Conservation (phyloP, 64 coral and sea anemone species). For the Montipora cactus region DNA sequence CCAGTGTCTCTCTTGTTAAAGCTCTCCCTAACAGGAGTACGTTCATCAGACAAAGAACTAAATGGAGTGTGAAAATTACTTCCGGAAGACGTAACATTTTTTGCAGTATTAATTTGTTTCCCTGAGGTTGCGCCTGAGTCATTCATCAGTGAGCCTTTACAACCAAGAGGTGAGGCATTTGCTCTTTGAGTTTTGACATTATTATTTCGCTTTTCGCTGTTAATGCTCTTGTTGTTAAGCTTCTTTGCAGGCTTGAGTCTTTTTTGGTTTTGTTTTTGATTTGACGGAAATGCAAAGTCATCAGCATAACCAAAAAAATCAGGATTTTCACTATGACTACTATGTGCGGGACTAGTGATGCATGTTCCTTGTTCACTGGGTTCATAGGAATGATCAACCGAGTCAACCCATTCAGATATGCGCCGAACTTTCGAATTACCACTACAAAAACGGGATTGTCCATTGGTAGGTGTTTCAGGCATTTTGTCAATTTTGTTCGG, state of each 20-base stretch:
- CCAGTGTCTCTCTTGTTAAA: conserved; percentile 6
- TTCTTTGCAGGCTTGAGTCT: background rate
- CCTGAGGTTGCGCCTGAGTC: background rate
- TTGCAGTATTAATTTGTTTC: background rate
- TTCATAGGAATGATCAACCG: conserved; percentile 21
- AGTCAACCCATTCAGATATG: conserved; percentile 27
- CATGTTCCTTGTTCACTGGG: conserved; percentile 46
- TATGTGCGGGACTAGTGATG: background rate
- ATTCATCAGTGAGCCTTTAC: background rate
- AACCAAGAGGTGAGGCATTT: background rate
- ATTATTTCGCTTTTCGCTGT: background rate
- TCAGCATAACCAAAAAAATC: background rate
- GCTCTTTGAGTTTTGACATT: background rate
- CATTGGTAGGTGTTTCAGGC: background rate
- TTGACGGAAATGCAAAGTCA: background rate
- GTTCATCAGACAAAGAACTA: background rate
- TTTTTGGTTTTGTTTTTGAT: background rate
- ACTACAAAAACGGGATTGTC: background rate
- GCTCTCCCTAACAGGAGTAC: background rate
- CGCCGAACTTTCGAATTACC: conserved; percentile 1
- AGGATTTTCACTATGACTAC: background rate
- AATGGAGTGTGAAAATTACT: conserved; percentile 19
- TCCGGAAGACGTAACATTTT: background rate
- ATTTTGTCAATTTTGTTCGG: background rate
- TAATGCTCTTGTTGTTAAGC: background rate